phyloP scores from a whole-genome alignment of 2,113 vertebrate genomes.

The Oncorhynchus gorbuscha region DNA sequence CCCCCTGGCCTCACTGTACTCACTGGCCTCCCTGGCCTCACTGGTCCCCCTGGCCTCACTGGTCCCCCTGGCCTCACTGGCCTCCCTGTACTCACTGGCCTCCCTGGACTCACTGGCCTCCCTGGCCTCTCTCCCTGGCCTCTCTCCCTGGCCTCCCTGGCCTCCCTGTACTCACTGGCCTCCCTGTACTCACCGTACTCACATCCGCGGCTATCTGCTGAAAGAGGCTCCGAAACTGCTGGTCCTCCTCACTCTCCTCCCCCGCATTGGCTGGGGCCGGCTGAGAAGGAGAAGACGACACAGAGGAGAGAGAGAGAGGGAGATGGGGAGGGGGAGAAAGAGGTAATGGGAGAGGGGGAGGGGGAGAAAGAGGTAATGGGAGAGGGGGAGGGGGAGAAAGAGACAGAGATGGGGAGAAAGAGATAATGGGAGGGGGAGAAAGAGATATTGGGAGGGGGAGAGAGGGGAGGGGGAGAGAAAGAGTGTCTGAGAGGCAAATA shows the following conservation, averaged over 20 bases:
- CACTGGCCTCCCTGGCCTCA: neutral
- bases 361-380: too few relatives aligned
- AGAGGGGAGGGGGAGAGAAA: too few relatives aligned
- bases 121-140: too few relatives aligned
- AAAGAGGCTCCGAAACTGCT: slow-evolving; percentile 90
- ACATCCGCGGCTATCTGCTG: slow-evolving; percentile 93
- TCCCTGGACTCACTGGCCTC: too few relatives aligned
- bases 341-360: too few relatives aligned
- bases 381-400: too few relatives aligned
- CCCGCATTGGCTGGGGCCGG: slow-evolving; percentile 70
- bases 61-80: too few relatives aligned
- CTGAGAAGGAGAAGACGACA: slow-evolving; percentile 59
- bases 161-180: neutral
- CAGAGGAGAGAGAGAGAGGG: neutral
- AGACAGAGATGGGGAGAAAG: neutral
- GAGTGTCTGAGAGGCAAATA: too few relatives aligned
- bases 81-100: too few relatives aligned
- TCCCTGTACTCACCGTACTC: slow-evolving; percentile 66
- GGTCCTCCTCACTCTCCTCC: slow-evolving; percentile 85
- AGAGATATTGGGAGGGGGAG: too few relatives aligned
- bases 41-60: neutral
- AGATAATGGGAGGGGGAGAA: too few relatives aligned
- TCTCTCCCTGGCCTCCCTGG: neutral
- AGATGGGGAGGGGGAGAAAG: neutral
- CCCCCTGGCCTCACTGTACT: neutral